Evolutionary conservation across 1,140 invertebrate genomes (phyloP).

Genomic region (Melanaphis sacchari): DNA sequence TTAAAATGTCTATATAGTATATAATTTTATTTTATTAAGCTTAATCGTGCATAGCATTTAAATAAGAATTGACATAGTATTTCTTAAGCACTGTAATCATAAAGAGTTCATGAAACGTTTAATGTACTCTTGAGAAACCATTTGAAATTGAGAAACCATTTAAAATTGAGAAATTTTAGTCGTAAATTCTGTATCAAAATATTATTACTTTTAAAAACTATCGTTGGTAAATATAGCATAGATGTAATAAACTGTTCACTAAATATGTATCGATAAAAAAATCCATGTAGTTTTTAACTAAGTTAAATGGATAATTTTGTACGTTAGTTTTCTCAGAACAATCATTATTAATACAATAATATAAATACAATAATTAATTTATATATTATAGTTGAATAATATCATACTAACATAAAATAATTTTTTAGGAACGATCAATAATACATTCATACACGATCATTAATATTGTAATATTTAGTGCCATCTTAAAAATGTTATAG

Average conservation of each 20-base stretch:
- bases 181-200: background rate
- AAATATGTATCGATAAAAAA: background rate
- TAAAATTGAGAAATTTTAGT: background rate
- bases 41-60: background rate
- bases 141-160: slow-evolving; percentile 16
- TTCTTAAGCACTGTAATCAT: background rate
- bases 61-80: background rate
- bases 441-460: too few species aligned
- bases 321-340: background rate
- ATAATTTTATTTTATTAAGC: background rate
- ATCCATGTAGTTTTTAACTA: background rate
- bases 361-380: background rate
- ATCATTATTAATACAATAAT: background rate
- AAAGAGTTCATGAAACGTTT: background rate
- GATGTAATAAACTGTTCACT: background rate
- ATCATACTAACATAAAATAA: background rate
- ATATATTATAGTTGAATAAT: background rate
- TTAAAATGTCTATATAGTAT: too few species aligned
- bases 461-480: too few species aligned
- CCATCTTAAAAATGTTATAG: too few species aligned
- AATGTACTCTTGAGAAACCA: background rate
- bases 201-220: slow-evolving; percentile 16
- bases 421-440: background rate
- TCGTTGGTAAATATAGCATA: background rate
- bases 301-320: background rate